Evolutionary conservation across 2,797 vertebrate genomes (phyloP).

Genomic region (Sylvia borin): DNA sequence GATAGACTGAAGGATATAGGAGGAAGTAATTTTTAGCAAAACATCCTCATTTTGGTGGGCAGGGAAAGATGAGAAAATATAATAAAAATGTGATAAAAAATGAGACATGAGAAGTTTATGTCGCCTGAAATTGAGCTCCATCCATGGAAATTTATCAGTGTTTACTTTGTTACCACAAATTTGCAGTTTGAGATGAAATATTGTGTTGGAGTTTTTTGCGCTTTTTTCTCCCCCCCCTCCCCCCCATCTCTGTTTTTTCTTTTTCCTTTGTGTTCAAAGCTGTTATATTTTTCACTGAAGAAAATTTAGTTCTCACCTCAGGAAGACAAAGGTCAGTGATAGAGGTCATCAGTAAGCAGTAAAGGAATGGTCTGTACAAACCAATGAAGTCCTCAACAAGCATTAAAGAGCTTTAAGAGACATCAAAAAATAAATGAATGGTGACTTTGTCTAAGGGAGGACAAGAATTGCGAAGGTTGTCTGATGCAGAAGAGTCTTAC

Average conservation of each 20-base stretch:
- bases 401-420: background rate
- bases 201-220: background rate
- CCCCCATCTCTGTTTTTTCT: background rate
- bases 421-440: background rate
- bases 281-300: background rate
- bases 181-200: background rate
- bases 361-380: background rate
- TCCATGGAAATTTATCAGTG: background rate
- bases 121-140: background rate
- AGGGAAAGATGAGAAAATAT: background rate
- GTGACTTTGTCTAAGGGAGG: background rate
- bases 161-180: background rate
- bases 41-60: background rate
- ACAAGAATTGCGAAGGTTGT: background rate
- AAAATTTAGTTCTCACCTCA: background rate
- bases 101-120: background rate
- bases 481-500: background rate
- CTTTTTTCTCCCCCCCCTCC: too few relatives aligned
- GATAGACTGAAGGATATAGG: background rate
- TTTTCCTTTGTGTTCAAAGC: background rate
- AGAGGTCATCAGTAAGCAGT: background rate
- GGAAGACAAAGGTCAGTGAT: background rate
- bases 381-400: background rate
- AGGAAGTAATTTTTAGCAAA: background rate
- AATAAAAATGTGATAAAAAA: background rate